Evolutionary conservation across 2,797 vertebrate species (phyloP), one percentile per base, ranked within the genome.

Genomic region (Rhynchonycteris naso): DNA sequence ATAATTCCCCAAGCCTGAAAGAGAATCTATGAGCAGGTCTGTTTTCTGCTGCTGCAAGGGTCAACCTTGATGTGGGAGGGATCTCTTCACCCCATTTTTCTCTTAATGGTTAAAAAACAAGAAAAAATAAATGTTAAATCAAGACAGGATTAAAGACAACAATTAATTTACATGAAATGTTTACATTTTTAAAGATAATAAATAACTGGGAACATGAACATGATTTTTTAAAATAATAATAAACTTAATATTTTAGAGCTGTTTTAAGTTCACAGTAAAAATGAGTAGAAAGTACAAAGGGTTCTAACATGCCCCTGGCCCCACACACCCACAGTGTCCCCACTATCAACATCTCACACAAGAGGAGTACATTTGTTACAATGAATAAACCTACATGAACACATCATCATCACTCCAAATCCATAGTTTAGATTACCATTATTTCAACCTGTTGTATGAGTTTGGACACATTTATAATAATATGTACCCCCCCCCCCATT

Each of bases 41-140:
- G 5, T 22, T 78, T 93, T 92, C 38, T 71, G 33, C 61, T 85
- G 35, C 11, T 15, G 0, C 33, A 72, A 12, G 12, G 1, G 8
- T 76, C 26, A 72, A 21, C 18, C 63, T 76, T 35, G 4, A 69
- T 10, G 21, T 78, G 18, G 76, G 38, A 47, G 3, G 24, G 30
- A 11, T 9, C 38, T 24, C 5, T 76, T 3, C 3, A 54, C 8
- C 50, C 9, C 8, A 4, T 10, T 88, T 92, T 63, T 50, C 19
- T 78, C 54, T 84, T 90, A 85, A 24, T 71, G n/a, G 15, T 84
- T 86, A 79, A 75, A 93, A 93, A 91, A 54, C 1, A 78, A 81
- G 47, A 92, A 88, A 52, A 2, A 84, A 7, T 43, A 74, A 79
- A 58, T 54, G 4, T 72, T 75, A 58, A 52, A 43, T 26, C 9